phyloP scores from a whole-genome alignment of 2,113 vertebrate species.

The Sebastes fasciatus region DNA sequence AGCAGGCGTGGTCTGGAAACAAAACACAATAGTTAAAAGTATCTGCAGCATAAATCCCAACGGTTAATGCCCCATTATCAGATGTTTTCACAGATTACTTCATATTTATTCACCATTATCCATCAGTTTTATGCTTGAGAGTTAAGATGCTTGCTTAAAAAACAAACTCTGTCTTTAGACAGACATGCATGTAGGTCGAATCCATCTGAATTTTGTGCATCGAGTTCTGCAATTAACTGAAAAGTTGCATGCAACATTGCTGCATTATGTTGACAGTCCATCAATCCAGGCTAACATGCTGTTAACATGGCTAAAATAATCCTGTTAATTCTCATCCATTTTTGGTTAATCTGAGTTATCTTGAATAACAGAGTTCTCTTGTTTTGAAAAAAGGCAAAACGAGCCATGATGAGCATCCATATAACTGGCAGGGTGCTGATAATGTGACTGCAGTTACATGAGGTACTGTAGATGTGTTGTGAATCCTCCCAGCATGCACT shows the following conservation, averaged over 20 bases:
- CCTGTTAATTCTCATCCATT: not conserved
- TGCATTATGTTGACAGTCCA: too few species aligned
- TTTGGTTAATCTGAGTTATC: not conserved
- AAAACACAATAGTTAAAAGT: not conserved
- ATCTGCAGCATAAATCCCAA: not conserved
- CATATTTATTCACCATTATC: not conserved
- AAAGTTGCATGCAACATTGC: not conserved
- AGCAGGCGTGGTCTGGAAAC: constrained; percentile 59
- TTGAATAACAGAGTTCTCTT: not conserved
- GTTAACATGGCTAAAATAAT: not conserved
- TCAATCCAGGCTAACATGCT: too few species aligned
- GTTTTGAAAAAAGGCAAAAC: not conserved
- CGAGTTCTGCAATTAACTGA: not conserved
- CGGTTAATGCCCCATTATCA: not conserved
- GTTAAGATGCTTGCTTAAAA: not conserved
- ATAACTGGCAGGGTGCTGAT: not conserved
- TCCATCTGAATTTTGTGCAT: not conserved
- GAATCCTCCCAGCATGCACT: not conserved
- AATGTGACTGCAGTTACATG: not conserved
- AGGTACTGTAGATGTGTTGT: not conserved
- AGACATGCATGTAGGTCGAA: not conserved
- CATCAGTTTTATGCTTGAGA: not conserved
- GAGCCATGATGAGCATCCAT: too few species aligned
- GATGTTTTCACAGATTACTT: not conserved
- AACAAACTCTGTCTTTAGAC: not conserved